phyloP scores from a whole-genome alignment of 2,113 vertebrate species.

The Mungos mungo region DNA sequence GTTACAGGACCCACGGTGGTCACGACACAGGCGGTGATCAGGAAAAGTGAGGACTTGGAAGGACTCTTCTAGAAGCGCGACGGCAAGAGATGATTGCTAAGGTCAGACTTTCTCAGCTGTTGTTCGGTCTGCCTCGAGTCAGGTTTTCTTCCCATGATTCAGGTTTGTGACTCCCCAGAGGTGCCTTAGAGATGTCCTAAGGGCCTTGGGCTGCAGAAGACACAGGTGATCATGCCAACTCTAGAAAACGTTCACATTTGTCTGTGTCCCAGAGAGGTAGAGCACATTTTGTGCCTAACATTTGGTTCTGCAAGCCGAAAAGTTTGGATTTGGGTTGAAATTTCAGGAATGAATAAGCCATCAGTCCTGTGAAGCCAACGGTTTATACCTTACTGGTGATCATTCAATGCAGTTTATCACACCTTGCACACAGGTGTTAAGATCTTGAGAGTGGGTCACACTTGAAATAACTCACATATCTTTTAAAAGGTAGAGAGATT shows the following conservation, averaged over 20 bases:
- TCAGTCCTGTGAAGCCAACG: not conserved
- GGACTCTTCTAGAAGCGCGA: not conserved
- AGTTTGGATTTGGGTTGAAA: not conserved
- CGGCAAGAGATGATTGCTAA: not conserved
- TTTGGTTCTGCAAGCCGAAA: not conserved
- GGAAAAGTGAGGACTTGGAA: not conserved
- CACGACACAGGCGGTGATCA: rapidly evolving
- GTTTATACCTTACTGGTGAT: not conserved
- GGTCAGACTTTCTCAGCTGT: no score
- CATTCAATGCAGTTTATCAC: not conserved
- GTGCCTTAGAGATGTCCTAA: not conserved
- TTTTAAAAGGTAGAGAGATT: not conserved
- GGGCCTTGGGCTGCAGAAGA: not conserved
- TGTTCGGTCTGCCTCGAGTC: not conserved
- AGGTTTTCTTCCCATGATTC: not conserved
- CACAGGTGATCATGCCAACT: no score
- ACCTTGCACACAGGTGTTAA: not conserved
- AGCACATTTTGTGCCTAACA: not conserved
- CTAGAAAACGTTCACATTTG: not conserved
- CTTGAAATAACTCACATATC: not conserved
- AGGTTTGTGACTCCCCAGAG: not conserved
- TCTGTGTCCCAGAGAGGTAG: not conserved
- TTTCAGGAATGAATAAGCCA: not conserved
- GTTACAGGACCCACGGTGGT: not conserved
- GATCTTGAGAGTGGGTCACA: not conserved